Percentiles rank a stretch among this genome's conserved stretches.
Conservation (phyloP, 2,888 invertebrate genomes). For the Tenthredo distinguenda region DNA sequence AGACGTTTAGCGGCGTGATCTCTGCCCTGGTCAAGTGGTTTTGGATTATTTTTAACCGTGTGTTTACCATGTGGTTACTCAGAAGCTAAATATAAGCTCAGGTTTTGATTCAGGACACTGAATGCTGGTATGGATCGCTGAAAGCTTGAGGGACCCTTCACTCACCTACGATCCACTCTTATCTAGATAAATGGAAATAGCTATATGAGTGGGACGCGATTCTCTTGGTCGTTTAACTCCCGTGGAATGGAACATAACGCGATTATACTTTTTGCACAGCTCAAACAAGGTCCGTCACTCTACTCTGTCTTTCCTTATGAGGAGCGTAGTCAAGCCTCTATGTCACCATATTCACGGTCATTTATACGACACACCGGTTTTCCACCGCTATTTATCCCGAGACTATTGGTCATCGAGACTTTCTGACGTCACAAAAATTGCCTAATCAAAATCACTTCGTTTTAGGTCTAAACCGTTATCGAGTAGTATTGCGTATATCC, state of each 20-base stretch:
- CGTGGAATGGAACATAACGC: conserved; percentile 56
- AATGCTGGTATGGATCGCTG: not conserved
- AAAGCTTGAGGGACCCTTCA: not conserved
- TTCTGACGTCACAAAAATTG: not conserved
- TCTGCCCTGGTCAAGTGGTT: conserved; percentile 46
- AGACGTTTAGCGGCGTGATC: not conserved
- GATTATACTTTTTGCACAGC: conserved; percentile 65
- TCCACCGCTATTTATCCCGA: not conserved
- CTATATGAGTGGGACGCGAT: not conserved
- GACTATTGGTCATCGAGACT: conserved; percentile 1
- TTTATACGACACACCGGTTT: conserved; percentile 56
- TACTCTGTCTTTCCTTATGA: conserved; percentile 72
- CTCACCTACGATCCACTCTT: not conserved
- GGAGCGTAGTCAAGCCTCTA: conserved; percentile 59
- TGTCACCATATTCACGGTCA: conserved; percentile 62
- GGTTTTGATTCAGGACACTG: not conserved
- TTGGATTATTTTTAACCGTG: conserved; percentile 62
- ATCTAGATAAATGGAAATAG: not conserved
- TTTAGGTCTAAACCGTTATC: not conserved
- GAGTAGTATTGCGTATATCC: not conserved
- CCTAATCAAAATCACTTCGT: not conserved
- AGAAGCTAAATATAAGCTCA: conserved; percentile 69
- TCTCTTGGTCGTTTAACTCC: conserved; percentile 6
- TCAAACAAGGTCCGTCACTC: conserved; percentile 66
- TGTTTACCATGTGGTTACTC: conserved; percentile 67